phyloP scores from a whole-genome alignment of 2,888 invertebrate genomes.

The Mamestra brassicae region DNA sequence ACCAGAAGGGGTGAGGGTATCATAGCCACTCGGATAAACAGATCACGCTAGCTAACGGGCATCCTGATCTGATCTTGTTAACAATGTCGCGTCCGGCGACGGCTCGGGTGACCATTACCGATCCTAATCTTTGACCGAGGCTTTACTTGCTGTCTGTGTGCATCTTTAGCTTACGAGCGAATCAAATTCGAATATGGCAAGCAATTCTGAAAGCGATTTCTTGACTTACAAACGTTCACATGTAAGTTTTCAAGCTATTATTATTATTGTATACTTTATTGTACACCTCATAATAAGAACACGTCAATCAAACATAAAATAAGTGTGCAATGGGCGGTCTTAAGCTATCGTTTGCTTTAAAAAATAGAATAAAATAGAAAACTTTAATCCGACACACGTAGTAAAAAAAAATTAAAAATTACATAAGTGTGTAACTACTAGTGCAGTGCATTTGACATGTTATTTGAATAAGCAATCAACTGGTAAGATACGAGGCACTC shows the following conservation, averaged over 20 bases:
- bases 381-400: too few species aligned
- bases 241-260: too few species aligned
- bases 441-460: not conserved
- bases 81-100: not conserved
- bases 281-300: too few species aligned
- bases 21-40: not conserved
- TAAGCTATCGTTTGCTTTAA: too few species aligned
- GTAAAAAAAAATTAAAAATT: too few species aligned
- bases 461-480: not conserved
- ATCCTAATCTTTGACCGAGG: slow-evolving; percentile 1
- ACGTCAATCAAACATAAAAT: too few species aligned
- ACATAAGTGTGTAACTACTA: not conserved
- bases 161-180: not conserved
- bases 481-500: not conserved
- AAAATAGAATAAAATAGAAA: too few species aligned
- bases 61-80: slow-evolving; percentile 15
- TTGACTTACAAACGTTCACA: too few species aligned
- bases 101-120: not conserved
- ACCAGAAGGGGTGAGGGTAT: not conserved
- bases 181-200: not conserved
- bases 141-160: not conserved
- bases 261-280: too few species aligned
- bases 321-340: too few species aligned
- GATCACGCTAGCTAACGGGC: not conserved
- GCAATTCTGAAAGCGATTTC: not conserved